Conservation (phyloP, 2,113 vertebrate species). For the Clarias batrachus region DNA sequence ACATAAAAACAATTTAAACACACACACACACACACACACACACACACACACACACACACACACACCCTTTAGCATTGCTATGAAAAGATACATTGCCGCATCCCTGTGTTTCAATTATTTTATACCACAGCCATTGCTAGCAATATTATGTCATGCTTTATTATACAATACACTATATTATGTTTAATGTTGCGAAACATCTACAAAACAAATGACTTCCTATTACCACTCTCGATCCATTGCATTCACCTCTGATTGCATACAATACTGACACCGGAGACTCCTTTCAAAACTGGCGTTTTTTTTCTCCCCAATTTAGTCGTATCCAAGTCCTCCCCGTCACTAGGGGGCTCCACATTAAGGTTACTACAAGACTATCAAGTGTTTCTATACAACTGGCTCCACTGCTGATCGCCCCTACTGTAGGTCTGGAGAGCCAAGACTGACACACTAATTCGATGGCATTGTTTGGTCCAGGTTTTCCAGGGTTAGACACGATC, state of each 20-base stretch:
- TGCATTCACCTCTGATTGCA: not conserved
- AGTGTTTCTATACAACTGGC: too few relatives aligned
- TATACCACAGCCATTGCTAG: not conserved
- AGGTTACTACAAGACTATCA: too few relatives aligned
- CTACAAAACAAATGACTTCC: not conserved
- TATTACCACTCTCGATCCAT: not conserved
- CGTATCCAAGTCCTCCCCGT: too few relatives aligned
- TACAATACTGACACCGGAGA: not conserved
- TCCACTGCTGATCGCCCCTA: too few relatives aligned
- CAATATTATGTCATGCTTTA: not conserved
- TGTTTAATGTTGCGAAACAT: not conserved
- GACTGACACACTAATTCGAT: too few relatives aligned
- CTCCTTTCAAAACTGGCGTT: not conserved
- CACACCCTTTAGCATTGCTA: not conserved
- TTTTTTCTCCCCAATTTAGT: too few relatives aligned
- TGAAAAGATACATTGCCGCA: not conserved
- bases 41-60: not conserved
- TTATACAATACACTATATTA: not conserved
- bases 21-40: constrained; percentile 23
- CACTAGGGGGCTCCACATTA: too few relatives aligned
- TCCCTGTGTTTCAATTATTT: not conserved
- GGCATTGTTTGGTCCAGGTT: too few relatives aligned
- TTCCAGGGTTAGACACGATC: too few relatives aligned
- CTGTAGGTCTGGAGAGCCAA: too few relatives aligned
- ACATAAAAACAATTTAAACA: constrained; percentile 70